Percentiles rank a stretch among this genome's conserved stretches.
Evolutionary conservation across 2,113 vertebrate genomes (phyloP).

Genomic region (Nyctereutes procyonoides): DNA sequence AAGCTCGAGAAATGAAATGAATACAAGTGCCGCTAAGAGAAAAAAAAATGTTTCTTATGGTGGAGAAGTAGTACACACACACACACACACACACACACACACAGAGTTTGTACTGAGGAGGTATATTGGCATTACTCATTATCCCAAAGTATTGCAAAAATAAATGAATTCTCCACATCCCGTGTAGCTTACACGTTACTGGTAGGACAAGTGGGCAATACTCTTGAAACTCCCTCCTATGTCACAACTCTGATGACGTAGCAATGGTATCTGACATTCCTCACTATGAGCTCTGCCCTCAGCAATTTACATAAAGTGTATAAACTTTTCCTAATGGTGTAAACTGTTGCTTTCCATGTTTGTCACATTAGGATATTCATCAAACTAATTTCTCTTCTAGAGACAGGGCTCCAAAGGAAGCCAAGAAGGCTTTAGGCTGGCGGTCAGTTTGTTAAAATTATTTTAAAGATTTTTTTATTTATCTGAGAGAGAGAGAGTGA

Average conservation of each 20-base stretch:
- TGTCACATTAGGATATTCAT: neutral
- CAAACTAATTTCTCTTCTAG: neutral
- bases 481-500: neutral
- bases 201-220: rapidly evolving
- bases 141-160: neutral
- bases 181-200: rapidly evolving
- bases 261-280: neutral
- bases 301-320: neutral
- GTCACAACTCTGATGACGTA: neutral
- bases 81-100: neutral
- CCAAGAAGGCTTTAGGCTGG: neutral
- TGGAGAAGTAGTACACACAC: neutral
- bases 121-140: rapidly evolving
- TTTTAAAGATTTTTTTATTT: neutral
- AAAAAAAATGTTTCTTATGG: neutral
- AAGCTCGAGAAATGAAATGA: neutral
- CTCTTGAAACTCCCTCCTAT: too few relatives aligned
- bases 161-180: neutral
- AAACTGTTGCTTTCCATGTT: neutral
- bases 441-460: neutral
- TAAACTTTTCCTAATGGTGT: too few relatives aligned
- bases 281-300: neutral
- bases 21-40: neutral
- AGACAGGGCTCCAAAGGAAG: neutral
- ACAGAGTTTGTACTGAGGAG: neutral